Evolutionary conservation across 2,113 vertebrate genomes (phyloP).

Genomic region (Forbesichthys agassizii): DNA sequence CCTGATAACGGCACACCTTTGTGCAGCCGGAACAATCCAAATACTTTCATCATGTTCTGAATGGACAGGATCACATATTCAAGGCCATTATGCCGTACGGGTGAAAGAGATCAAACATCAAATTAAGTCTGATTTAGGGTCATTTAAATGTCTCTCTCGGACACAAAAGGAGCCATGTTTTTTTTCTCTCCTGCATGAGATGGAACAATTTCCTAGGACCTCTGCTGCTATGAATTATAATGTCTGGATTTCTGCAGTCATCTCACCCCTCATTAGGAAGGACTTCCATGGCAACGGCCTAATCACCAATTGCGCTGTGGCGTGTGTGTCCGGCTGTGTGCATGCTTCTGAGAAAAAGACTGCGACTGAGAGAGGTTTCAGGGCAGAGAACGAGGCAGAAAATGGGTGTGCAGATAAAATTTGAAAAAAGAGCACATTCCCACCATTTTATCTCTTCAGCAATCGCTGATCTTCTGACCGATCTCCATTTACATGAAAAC

Average conservation of each 20-base stretch:
- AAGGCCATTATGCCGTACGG: constrained; percentile 59
- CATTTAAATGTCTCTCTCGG: constrained; percentile 63
- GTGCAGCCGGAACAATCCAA: constrained; percentile 42
- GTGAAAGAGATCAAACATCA: constrained; percentile 72
- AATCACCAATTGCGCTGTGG: constrained; percentile 25
- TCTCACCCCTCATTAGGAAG: constrained; percentile 60
- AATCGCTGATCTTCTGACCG: constrained; percentile 56
- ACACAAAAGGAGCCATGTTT: constrained; percentile 53
- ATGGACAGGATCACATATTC: constrained; percentile 55
- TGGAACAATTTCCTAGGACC: constrained; percentile 49
- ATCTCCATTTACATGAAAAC: constrained; percentile 71
- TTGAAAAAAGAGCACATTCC: constrained; percentile 6
- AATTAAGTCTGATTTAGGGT: constrained; percentile 70
- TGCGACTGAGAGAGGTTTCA: too few relatives aligned
- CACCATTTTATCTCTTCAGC: constrained; percentile 26
- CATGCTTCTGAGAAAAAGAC: background rate
- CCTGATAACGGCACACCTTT: constrained; percentile 58
- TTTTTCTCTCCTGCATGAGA: constrained; percentile 33
- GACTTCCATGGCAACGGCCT: constrained; percentile 54
- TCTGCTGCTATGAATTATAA: constrained; percentile 60
- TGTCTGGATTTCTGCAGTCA: constrained; percentile 54
- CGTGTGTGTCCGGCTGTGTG: constrained; percentile 8
- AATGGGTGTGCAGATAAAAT: background rate
- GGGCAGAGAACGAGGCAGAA: too few relatives aligned
- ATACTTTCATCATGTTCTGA: constrained; percentile 60